phyloP scores from a whole-genome alignment of 2,797 vertebrate species.

The Notoglanidium macrostoma region DNA sequence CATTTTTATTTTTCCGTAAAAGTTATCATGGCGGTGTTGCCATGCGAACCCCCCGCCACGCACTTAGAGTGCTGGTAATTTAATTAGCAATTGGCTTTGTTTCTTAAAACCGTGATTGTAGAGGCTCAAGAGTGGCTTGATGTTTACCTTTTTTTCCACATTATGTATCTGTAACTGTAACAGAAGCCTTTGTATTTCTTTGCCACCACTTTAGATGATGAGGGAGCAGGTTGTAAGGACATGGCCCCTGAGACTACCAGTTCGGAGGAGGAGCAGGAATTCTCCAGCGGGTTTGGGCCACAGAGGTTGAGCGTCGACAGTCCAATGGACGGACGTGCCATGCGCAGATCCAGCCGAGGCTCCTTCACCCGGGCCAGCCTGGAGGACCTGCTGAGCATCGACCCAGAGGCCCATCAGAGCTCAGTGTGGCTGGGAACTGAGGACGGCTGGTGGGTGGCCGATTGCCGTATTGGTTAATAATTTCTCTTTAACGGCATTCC shows the following conservation, averaged over 20 bases:
- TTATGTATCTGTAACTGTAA: not conserved
- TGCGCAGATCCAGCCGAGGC: constrained; percentile 89
- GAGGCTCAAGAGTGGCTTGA: not conserved
- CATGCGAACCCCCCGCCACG: not conserved
- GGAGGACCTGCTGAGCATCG: constrained; percentile 91
- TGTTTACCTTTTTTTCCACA: not conserved
- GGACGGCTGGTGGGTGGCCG: constrained; percentile 86
- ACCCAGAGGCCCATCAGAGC: constrained; percentile 94
- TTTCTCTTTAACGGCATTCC: not conserved
- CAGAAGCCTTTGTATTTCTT: not conserved
- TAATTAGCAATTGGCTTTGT: not conserved
- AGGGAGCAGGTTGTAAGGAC: constrained; percentile 88
- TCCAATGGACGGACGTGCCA: constrained; percentile 86
- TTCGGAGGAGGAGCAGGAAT: constrained; percentile 96
- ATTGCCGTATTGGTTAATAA: not conserved
- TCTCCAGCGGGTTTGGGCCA: constrained; percentile 77
- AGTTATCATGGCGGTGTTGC: not conserved
- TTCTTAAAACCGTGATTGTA: not conserved
- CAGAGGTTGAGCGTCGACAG: constrained; percentile 78
- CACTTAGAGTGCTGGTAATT: not conserved
- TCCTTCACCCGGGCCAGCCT: constrained; percentile 93
- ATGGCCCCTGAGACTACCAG: constrained; percentile 89
- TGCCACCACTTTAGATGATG: constrained; percentile 78
- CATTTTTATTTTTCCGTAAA: not conserved
- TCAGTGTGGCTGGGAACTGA: constrained; percentile 98